Conservation (phyloP, 2,888 invertebrate genomes). For the Melipona beecheii region DNA sequence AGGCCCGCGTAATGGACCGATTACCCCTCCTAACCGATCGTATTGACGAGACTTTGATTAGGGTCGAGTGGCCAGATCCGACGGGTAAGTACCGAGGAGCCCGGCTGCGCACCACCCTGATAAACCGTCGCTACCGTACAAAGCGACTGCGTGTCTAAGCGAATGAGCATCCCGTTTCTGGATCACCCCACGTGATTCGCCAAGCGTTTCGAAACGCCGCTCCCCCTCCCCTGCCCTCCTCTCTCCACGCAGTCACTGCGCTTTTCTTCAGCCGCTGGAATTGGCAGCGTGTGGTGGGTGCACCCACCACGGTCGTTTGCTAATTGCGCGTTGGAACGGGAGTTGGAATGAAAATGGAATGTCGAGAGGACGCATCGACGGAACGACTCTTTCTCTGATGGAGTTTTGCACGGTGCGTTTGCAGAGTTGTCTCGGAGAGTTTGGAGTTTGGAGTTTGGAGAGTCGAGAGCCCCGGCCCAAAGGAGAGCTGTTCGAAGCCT, state of each 20-base stretch:
- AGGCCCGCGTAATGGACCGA: constrained; percentile 83
- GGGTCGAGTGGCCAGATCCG: constrained; percentile 84
- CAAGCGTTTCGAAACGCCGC: constrained; percentile 20
- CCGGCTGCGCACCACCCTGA: constrained; percentile 72
- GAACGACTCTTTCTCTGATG: too few relatives aligned
- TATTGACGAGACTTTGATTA: constrained; percentile 84
- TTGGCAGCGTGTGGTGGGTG: too few relatives aligned
- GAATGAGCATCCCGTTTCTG: constrained; percentile 45
- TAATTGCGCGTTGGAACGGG: constrained; percentile 26
- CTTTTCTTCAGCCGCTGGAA: constrained; percentile 36
- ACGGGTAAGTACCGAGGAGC: constrained; percentile 77
- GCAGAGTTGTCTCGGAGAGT: background rate
- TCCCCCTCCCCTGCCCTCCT: background rate
- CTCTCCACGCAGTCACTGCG: constrained; percentile 34
- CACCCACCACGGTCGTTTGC: constrained; percentile 29
- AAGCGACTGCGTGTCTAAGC: constrained; percentile 51
- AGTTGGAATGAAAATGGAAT: constrained; percentile 1
- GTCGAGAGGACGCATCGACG: background rate
- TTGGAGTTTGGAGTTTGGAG: too few relatives aligned
- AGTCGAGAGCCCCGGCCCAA: background rate
- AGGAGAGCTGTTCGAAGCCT: background rate
- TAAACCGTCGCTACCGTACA: constrained; percentile 67
- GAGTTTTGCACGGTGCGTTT: background rate
- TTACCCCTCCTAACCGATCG: constrained; percentile 83
- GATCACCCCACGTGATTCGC: background rate